Percentiles rank a stretch among this genome's conserved stretches.
These are phyloP conservation scores for Brotula barbata DNA, from an alignment of 2,797 vertebrate genomes.

Conservation along the genomic window DNA sequence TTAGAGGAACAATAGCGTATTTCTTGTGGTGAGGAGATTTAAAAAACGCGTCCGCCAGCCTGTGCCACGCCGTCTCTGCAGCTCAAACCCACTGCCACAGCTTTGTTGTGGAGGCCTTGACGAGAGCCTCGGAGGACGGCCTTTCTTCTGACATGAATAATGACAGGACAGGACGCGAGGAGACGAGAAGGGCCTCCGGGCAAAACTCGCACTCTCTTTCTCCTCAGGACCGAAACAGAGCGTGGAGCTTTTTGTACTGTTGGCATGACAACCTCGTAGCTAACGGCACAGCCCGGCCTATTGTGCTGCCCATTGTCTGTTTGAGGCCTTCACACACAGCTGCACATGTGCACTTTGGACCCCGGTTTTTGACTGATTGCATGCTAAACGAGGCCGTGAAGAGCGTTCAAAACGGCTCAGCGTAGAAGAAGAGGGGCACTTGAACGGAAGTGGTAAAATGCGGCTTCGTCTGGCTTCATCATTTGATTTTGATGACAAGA, in stretches of 20 bases:
- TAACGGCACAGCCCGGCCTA: constrained; percentile 48
- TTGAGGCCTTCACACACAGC: constrained; percentile 51
- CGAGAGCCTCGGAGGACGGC: constrained; percentile 9
- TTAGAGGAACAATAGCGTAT: constrained; percentile 32
- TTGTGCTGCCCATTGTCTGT: constrained; percentile 58
- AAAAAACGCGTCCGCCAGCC: constrained; percentile 16
- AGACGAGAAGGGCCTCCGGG: constrained; percentile 36
- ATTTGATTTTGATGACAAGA: no score
- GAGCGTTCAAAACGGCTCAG: constrained; percentile 30
- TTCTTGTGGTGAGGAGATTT: constrained; percentile 30
- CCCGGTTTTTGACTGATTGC: constrained; percentile 49
- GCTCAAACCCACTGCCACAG: constrained; percentile 12
- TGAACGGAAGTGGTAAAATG: no score
- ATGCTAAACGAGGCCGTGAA: constrained; percentile 14
- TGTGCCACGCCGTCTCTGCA: constrained; percentile 10
- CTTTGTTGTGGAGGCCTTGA: background rate
- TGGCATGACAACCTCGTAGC: constrained; percentile 68
- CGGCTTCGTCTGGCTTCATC: no score
- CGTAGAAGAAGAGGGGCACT: background rate
- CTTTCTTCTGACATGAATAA: constrained; percentile 31
- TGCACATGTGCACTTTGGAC: constrained; percentile 41
- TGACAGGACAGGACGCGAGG: constrained; percentile 40
- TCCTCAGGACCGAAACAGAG: constrained; percentile 38
- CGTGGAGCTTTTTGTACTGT: constrained; percentile 49
- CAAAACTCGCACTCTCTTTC: constrained; percentile 33